A percentile compares a stretch with the other conserved stretches of the same genome.
phyloP scores from a whole-genome alignment of 1,140 invertebrate genomes.

The Polyergus mexicanus region DNA sequence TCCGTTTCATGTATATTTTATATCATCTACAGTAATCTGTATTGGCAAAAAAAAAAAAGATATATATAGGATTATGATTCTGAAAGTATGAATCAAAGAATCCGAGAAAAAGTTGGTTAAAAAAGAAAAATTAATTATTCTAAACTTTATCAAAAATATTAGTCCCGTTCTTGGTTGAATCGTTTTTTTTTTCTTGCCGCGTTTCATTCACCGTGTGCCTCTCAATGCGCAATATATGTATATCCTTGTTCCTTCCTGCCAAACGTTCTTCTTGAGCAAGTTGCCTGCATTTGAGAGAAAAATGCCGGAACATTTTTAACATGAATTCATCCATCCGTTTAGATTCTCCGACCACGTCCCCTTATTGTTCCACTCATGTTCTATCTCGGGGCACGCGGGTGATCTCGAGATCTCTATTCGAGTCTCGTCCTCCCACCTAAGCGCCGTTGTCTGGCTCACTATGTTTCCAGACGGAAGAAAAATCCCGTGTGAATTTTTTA shows the following conservation, averaged over 20 bases:
- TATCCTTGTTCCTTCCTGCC: neutral
- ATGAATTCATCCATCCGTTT: constrained; percentile 21
- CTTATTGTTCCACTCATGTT: constrained; percentile 47
- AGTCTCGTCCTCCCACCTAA: constrained; percentile 50
- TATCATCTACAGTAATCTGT: neutral
- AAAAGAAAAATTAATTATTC: neutral
- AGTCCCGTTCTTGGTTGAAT: neutral
- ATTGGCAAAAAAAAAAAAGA: no score
- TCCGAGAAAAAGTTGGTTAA: neutral
- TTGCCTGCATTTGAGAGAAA: constrained; percentile 12
- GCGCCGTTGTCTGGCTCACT: constrained; percentile 43
- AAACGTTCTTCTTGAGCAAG: neutral
- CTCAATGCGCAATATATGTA: no score
- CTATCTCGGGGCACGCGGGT: neutral
- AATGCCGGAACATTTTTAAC: constrained; percentile 25
- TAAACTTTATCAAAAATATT: neutral
- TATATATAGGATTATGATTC: neutral
- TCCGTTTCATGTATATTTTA: neutral
- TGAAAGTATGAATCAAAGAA: neutral
- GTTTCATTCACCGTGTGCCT: no score
- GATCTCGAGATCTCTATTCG: constrained; percentile 48
- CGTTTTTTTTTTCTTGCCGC: neutral
- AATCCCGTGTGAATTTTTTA: constrained; percentile 49
- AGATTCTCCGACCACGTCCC: constrained; percentile 16
- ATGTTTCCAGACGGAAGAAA: constrained; percentile 26